Percentiles rank a stretch among this genome's conserved stretches.
These are phyloP conservation scores for Eciton burchellii DNA, from an alignment of 1,140 invertebrate species.

Conservation along the genomic window DNA sequence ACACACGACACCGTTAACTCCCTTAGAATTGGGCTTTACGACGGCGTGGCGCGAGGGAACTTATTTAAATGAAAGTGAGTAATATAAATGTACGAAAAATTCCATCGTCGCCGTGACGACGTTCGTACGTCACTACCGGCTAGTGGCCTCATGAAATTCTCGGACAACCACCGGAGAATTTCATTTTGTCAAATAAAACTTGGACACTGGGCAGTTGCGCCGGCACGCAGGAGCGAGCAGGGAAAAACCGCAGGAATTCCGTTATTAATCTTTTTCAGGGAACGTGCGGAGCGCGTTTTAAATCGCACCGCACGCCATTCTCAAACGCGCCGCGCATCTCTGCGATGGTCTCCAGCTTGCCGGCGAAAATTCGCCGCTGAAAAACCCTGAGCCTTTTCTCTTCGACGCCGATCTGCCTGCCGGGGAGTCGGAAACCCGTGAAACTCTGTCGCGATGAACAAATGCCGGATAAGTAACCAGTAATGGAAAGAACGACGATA, in stretches of 20 bases:
- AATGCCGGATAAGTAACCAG: no score
- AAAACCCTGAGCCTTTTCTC: not conserved
- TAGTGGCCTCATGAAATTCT: conserved; percentile 50
- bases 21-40: conserved; percentile 22
- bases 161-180: conserved; percentile 67
- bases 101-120: not conserved
- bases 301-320: conserved; percentile 16
- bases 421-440: not conserved
- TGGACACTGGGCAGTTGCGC: conserved; percentile 34
- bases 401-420: not conserved
- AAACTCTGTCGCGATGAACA: not conserved
- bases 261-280: conserved; percentile 57
- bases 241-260: conserved; percentile 50
- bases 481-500: no score
- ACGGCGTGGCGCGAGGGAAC: not conserved
- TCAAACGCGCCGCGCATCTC: conserved; percentile 38
- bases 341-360: not conserved
- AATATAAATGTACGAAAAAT: conserved; percentile 8
- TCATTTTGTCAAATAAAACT: conserved; percentile 67
- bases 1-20: conserved; percentile 26
- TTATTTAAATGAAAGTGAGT: conserved; percentile 10
- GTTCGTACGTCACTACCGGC: conserved; percentile 8
- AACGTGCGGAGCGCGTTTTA: conserved; percentile 42
- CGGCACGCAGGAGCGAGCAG: conserved; percentile 38
- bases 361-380: conserved; percentile 12